Evolutionary conservation across 1,140 invertebrate species (phyloP), one percentile per base, ranked within the genome.

Genomic region (Streblospio benedicti): DNA sequence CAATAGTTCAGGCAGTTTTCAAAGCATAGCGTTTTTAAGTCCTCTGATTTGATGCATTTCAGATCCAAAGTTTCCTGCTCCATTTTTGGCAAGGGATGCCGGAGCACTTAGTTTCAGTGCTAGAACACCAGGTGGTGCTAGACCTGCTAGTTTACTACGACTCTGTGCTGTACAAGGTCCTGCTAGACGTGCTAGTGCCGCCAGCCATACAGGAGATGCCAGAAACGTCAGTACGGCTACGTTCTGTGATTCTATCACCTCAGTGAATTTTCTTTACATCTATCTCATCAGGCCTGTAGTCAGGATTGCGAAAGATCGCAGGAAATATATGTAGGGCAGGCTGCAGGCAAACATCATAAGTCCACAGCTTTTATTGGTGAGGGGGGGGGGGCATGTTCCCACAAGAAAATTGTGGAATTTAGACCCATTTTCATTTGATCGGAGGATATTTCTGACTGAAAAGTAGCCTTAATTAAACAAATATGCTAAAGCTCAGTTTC

Each of bases 11-110:
- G 9, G 9, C 25, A 27, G 6, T 14, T 14, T 9, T 14, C 9
- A 49, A 49, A 6, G 9, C 25, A 49, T 49, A 16, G 9, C 20
- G 9, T 49, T 9, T 9, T 23, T 18, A 49, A 49, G 12, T 9
- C 25, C 45, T 18, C 9, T 12, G 9, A 9, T 49, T 9, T 23
- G 6, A 9, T 14, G 12, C 45, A 49, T 14, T 49, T 23, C 25
- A 49, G 45, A 25, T 49, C 6, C 14, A 49, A 6, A 49, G 25
- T 27, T 49, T 49, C 14, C 45, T 49, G 14, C 45, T 49, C 6
- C 45, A 49, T 49, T 49, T 49, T 23, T 49, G 45, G 45, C 45
- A 49, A 49, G 45, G 45, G 20, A 49, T 49, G 45, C 45, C 45
- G 25, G 45, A 49, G 9, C 45, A 49, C 45, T 27, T 49, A 25